Evolutionary conservation across 2,797 vertebrate genomes (phyloP).

Genomic region (Hippopotamyrus pictus): DNA sequence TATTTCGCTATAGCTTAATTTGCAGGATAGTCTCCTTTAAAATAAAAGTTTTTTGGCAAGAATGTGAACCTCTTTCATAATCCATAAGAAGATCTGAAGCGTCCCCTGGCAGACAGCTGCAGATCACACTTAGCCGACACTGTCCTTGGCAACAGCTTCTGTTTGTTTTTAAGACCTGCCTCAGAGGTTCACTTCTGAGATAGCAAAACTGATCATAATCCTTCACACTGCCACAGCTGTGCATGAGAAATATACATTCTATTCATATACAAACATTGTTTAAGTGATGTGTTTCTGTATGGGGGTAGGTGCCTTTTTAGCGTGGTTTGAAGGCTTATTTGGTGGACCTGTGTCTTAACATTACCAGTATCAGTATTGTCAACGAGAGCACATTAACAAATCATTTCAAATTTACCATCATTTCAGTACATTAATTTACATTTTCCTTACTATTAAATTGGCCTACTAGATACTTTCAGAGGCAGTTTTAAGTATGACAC

Average conservation of each 20-base stretch:
- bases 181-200: constrained; percentile 60
- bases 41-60: constrained; percentile 61
- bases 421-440: background rate
- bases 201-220: constrained; percentile 63
- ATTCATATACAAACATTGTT: constrained; percentile 40
- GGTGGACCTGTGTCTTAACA: background rate
- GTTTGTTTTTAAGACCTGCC: constrained; percentile 64
- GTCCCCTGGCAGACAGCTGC: constrained; percentile 66
- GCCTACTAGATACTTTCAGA: background rate
- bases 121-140: constrained; percentile 50
- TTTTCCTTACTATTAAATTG: background rate
- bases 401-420: background rate
- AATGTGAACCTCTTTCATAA: constrained; percentile 61
- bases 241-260: constrained; percentile 53
- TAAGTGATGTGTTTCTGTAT: constrained; percentile 33
- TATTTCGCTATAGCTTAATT: constrained; percentile 54
- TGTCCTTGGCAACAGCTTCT: constrained; percentile 59
- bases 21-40: constrained; percentile 62
- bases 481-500: background rate
- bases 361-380: background rate
- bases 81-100: constrained; percentile 63
- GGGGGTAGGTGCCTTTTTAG: constrained; percentile 19
- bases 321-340: constrained; percentile 27
- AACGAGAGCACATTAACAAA: background rate
- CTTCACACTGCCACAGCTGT: constrained; percentile 62